These are phyloP conservation scores for Nomada ruficornis DNA, from an alignment of 2,888 invertebrate species.

Conservation along the genomic window DNA sequence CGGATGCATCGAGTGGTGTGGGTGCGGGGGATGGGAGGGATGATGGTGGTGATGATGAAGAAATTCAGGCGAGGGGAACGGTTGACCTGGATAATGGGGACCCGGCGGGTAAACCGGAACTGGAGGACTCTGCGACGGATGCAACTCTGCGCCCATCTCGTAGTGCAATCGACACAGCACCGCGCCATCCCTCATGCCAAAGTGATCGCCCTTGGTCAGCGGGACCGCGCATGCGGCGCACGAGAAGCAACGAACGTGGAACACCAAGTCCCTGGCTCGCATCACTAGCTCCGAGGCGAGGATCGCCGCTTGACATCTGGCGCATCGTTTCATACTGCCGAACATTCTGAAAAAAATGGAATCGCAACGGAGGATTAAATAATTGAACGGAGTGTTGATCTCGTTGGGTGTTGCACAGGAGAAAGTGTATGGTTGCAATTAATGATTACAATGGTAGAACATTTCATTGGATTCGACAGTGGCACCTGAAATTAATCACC, in stretches of 20 bases:
- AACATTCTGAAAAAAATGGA: slow-evolving; percentile 89
- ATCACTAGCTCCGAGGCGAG: slow-evolving; percentile 97
- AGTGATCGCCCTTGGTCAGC: slow-evolving; percentile 96
- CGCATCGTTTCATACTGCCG: slow-evolving; percentile 92
- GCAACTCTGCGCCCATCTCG: slow-evolving; percentile 85
- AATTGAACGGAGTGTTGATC: not conserved
- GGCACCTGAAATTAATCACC: too few relatives aligned
- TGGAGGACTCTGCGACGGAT: slow-evolving; percentile 82
- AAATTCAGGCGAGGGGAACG: slow-evolving; percentile 86
- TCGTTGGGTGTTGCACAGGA: too few relatives aligned
- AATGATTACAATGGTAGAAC: too few relatives aligned
- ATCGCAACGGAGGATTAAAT: slow-evolving; percentile 4
- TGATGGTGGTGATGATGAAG: slow-evolving; percentile 77
- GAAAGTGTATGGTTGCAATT: too few relatives aligned
- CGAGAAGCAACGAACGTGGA: slow-evolving; percentile 97
- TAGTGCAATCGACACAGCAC: slow-evolving; percentile 94
- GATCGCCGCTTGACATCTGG: slow-evolving; percentile 95
- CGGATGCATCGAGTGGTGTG: slow-evolving; percentile 80
- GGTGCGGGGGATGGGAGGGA: slow-evolving; percentile 72
- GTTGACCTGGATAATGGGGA: slow-evolving; percentile 86
- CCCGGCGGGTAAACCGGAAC: slow-evolving; percentile 83
- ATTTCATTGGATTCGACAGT: too few relatives aligned
- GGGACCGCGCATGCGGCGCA: slow-evolving; percentile 95
- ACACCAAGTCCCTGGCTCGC: slow-evolving; percentile 96
- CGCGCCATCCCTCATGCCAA: slow-evolving; percentile 95